phyloP scores from a whole-genome alignment of 1,140 invertebrate genomes.

The Frieseomelitta varia region DNA sequence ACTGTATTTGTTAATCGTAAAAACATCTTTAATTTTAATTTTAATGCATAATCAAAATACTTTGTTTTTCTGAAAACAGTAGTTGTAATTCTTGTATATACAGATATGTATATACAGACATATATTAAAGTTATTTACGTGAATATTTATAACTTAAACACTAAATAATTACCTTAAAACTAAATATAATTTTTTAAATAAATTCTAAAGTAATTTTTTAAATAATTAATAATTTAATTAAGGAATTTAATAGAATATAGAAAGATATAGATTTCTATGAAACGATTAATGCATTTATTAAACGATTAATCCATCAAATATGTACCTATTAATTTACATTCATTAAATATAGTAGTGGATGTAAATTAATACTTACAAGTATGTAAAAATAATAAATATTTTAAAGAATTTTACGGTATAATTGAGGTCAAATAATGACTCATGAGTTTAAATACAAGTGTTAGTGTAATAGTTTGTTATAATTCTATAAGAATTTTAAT shows the following conservation, averaged over 20 bases:
- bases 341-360: too few relatives aligned
- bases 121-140: neutral
- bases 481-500: neutral
- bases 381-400: neutral
- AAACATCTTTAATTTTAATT: neutral
- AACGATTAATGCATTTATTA: neutral
- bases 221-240: neutral
- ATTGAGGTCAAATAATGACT: neutral
- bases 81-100: neutral
- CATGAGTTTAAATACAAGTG: neutral
- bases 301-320: neutral
- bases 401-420: neutral
- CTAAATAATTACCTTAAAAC: neutral
- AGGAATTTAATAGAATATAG: neutral
- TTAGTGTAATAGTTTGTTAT: neutral
- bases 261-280: neutral
- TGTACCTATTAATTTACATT: neutral
- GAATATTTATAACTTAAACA: neutral
- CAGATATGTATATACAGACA: neutral
- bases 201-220: neutral
- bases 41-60: too few relatives aligned
- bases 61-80: too few relatives aligned
- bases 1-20: neutral
- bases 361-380: too few relatives aligned
- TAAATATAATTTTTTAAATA: neutral